phyloP scores from a whole-genome alignment of 1,140 invertebrate genomes.

The Aporrectodea caliginosa region DNA sequence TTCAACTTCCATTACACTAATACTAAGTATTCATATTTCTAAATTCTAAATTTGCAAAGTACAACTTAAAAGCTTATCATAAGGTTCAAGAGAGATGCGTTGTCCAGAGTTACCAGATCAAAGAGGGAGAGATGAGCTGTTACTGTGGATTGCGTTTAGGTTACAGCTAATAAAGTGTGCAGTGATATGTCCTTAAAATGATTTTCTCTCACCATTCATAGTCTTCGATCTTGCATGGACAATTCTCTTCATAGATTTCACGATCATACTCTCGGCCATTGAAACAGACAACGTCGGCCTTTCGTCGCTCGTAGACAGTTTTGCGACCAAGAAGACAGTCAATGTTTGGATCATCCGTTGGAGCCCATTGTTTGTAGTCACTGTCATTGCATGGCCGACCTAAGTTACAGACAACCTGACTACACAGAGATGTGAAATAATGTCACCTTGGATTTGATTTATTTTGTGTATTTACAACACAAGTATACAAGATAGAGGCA shows the following conservation, averaged over 20 bases:
- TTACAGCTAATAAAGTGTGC: no score
- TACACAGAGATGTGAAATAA: not conserved
- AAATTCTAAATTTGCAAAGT: no score
- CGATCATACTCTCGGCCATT: constrained; percentile 73
- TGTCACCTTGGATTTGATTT: not conserved
- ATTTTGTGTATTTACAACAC: not conserved
- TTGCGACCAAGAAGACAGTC: constrained; percentile 72
- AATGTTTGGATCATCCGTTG: constrained; percentile 51
- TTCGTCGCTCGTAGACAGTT: constrained; percentile 69
- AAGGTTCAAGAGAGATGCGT: no score
- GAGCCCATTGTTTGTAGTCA: constrained; percentile 85
- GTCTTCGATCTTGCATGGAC: constrained; percentile 73
- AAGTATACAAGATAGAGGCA: not conserved
- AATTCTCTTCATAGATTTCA: constrained; percentile 66
- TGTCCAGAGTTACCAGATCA: no score
- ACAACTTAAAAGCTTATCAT: no score
- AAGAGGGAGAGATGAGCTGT: no score
- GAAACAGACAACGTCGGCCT: constrained; percentile 70
- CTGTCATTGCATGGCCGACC: constrained; percentile 63
- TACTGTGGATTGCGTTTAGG: no score
- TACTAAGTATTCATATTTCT: no score
- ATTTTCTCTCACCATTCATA: constrained; percentile 70
- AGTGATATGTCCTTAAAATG: no score
- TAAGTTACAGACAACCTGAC: constrained; percentile 29
- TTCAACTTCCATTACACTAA: no score